Base-by-base conservation (phyloP, 1,140 invertebrate species). In the Leguminivora glycinivorella region DNA sequence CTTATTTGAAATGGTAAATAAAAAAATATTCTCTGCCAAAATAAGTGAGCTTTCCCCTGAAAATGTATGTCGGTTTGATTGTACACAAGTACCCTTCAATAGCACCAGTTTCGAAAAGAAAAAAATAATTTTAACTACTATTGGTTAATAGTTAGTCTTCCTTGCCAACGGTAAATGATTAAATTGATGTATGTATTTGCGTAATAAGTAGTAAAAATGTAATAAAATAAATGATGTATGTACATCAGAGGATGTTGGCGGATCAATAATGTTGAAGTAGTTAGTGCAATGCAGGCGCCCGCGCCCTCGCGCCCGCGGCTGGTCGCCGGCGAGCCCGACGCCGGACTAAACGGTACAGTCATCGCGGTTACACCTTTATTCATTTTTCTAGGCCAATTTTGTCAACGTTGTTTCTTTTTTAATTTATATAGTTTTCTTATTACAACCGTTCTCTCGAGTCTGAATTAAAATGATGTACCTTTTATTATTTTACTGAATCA, bases 161-260 rank as follows among this genome's bases (percentile, higher is more conserved):
- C 26, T 63, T 17, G 26, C 4, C 7, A 19, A 63, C 58, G 12
- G 58, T 63, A 17, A 63, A 29, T 31, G n/a, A n/a, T 31, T 14
- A 29, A 31, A 29, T 63, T n/a, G 58, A 31, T 63, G 14, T 63
- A 31, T 63, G 14, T 63, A 63, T 63, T 60, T 34, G 58, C 58
- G 34, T 63, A 63, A 63, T 63, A 29, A 29, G n/a, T 63, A 29
- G 12, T 60, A 0, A 63, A n/a, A 22, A n/a, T 63, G 6, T 29
- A 17, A 4, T 31, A 63, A 63, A 17, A 4, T 31, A 63, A 63
- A 63, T 63, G 29, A 29, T 22, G 25, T 29, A 26, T 58, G 56
- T n/a, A n/a, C n/a, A n/a, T n/a, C 56, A 12, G 56, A 3, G 47
- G 47, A 22, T 52, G 22, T 10, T 52, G 47, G 47, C 7, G 47